These are phyloP conservation scores for Limnothrissa miodon DNA, from an alignment of 2,113 vertebrate genomes.

Conservation along the genomic window DNA sequence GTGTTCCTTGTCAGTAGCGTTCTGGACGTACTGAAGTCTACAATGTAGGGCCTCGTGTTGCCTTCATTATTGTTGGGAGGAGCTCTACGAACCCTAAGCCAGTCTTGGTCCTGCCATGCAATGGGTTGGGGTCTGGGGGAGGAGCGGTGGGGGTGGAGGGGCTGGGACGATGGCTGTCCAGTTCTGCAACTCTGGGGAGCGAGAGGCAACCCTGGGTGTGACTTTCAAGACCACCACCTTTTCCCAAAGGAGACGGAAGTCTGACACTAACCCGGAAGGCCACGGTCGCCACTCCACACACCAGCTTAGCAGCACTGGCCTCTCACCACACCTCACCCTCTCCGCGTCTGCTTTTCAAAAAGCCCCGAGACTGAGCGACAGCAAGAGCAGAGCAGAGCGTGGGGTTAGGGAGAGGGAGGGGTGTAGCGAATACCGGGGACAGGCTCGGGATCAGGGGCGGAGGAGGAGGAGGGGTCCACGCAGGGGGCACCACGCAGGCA, in stretches of 20 bases:
- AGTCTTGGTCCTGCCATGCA: constrained; percentile 10
- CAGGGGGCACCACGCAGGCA: constrained; percentile 60
- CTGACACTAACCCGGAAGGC: background rate
- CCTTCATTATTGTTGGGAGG: background rate
- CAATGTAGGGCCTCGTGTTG: background rate
- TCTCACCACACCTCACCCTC: background rate
- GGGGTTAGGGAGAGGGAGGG: constrained; percentile 34
- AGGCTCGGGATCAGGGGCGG: background rate
- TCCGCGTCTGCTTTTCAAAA: background rate
- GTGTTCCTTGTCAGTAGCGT: background rate
- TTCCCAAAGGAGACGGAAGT: background rate
- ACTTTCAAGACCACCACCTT: background rate
- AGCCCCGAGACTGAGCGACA: background rate
- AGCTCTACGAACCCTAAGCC: background rate
- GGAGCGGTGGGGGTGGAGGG: too few species aligned
- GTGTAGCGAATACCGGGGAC: constrained; percentile 58
- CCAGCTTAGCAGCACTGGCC: background rate
- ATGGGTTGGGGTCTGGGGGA: constrained; percentile 14
- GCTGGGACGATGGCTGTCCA: background rate
- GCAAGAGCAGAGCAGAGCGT: constrained; percentile 27
- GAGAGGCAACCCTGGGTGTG: background rate
- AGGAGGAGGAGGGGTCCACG: background rate
- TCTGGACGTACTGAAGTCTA: background rate
- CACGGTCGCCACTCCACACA: background rate
- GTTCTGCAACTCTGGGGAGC: background rate